Percentiles rank a stretch among this genome's conserved stretches.
Conservation (phyloP, 2,113 vertebrate species). For the Ictalurus punctatus region DNA sequence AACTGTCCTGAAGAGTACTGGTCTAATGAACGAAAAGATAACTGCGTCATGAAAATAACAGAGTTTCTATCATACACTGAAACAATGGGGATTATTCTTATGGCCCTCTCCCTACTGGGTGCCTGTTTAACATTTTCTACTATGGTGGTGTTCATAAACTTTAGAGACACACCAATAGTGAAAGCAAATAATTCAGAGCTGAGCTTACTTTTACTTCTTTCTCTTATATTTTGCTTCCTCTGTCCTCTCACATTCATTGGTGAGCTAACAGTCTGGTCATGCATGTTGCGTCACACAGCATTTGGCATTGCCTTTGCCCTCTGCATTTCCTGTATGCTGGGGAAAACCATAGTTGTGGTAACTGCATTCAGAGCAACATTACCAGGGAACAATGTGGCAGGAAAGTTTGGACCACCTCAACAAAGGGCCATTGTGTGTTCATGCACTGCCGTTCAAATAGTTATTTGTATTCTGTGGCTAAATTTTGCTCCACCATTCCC, state of each 20-base stretch:
- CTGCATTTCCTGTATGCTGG: slow-evolving; percentile 62
- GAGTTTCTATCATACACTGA: slow-evolving; percentile 55
- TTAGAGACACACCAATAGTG: slow-evolving; percentile 53
- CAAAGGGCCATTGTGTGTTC: slow-evolving; percentile 60
- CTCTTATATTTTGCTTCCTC: slow-evolving; percentile 66
- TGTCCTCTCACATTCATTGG: slow-evolving; percentile 60
- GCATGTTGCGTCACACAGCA: slow-evolving; percentile 56
- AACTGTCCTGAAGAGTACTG: slow-evolving; percentile 54
- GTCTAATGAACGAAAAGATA: slow-evolving; percentile 48
- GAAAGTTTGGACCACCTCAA: slow-evolving; percentile 55
- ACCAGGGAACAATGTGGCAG: slow-evolving; percentile 54
- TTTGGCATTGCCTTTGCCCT: slow-evolving; percentile 59
- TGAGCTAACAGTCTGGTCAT: slow-evolving; percentile 54
- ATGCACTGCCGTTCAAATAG: slow-evolving; percentile 70
- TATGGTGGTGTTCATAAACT: slow-evolving; percentile 59
- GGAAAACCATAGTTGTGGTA: slow-evolving; percentile 61
- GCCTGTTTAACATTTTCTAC: slow-evolving; percentile 51
- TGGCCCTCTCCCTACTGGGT: slow-evolving; percentile 44
- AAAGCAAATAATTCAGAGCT: slow-evolving; percentile 57
- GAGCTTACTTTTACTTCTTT: slow-evolving; percentile 56
- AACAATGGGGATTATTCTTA: slow-evolving; percentile 48
- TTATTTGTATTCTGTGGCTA: slow-evolving; percentile 71
- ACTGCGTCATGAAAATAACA: slow-evolving; percentile 46
- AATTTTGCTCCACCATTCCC: slow-evolving; percentile 68
- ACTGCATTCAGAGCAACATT: slow-evolving; percentile 58